Evolutionary conservation across 2,888 invertebrate genomes (phyloP), one percentile per base, ranked within the genome.

Genomic region (Coleophora deauratella): DNA sequence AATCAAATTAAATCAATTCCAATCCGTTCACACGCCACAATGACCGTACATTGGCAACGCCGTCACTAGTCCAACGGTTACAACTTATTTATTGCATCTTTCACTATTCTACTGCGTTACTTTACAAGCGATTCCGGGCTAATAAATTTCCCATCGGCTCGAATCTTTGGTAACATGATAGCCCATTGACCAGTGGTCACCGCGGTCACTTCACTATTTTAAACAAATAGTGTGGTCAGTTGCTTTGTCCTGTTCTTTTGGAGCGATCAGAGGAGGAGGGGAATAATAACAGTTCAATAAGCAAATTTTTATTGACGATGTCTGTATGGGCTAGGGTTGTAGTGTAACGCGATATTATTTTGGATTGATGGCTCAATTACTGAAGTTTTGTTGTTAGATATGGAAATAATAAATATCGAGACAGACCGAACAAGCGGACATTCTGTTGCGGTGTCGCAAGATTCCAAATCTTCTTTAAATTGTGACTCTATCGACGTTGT

Each of bases 301-400:
- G 61, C 62, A 52, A 59, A 21, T 4, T 21, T 21, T 21, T 54
- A 50, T 57, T 52, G 55, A 59, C 55, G 49, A 53, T 52, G 46
- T 47, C 56, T 61, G 65, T 64, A 62, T 60, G 65, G 63, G 56
- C 58, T 67, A 68, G 70, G 72, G 70, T 66, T 70, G 72, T 59
- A 61, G 63, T 59, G 74, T 71, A 81, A 82, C 65, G 64, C 57
- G 81, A 82, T 80, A 80, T 71, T 66, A 66, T 65, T 55, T 55
- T 54, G 58, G 53, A 57, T 66, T 80, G 82, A 84, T 75, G 70
- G 70, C 80, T 84, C 81, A 79, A 84, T 84, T 78, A 79, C 66
- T 49, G 61, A 66, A 73, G 77, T 73, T 66, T 72, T 72, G 72
- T 72, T 62, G 59, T 47, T 14, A 9, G 12, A 51, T 57, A 64